Evolutionary conservation across 2,113 vertebrate species (phyloP).

Genomic region (Piliocolobus tephrosceles): DNA sequence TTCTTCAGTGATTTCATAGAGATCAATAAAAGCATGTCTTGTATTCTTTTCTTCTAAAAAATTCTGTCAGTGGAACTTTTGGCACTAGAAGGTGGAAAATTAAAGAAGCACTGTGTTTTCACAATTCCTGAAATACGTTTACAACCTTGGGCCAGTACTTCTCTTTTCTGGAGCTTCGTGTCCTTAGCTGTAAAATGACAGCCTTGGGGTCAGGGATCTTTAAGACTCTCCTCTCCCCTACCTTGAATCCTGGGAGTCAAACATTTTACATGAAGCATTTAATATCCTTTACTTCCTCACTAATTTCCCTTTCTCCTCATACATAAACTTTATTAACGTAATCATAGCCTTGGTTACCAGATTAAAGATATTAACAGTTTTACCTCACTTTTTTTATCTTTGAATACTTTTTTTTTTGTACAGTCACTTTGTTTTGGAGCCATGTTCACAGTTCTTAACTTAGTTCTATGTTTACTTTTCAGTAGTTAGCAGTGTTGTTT

Average conservation of each 20-base stretch:
- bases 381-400: not conserved
- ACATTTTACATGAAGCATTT: not conserved
- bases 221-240: not conserved
- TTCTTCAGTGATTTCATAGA: constrained; percentile 45
- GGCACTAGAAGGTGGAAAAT: not conserved
- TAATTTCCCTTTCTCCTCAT: not conserved
- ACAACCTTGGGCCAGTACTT: not conserved
- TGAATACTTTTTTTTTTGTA: not conserved
- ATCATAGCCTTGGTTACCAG: not conserved
- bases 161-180: not conserved
- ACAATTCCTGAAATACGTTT: not conserved
- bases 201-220: not conserved
- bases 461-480: not conserved
- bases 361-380: not conserved
- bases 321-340: not conserved
- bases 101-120: not conserved
- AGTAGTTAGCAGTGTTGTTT: not conserved
- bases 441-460: not conserved
- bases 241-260: not conserved
- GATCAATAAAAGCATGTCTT: constrained; percentile 18
- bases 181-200: not conserved
- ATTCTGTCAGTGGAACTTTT: not conserved
- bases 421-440: not conserved
- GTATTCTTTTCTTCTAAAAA: constrained; percentile 42
- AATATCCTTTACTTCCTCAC: not conserved